Base-by-base conservation (phyloP, 37 sponge, comb jelly and placozoan genomes). In the Crambe crambe region DNA sequence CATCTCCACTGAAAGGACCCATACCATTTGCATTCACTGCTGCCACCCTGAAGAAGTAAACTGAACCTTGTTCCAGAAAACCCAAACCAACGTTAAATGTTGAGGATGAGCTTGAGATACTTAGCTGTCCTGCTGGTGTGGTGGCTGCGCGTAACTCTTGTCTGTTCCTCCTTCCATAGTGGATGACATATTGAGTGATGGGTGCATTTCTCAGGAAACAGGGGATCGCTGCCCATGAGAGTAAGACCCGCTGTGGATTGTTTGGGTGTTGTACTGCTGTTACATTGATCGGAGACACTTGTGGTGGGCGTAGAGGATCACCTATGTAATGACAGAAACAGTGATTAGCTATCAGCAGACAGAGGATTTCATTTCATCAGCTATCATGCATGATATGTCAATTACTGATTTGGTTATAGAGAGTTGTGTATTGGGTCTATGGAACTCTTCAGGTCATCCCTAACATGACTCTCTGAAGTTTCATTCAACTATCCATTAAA, bases 1-100 rank as follows among this genome's bases (percentile, higher is more conserved):
- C 4, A 60, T 25, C 25, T 21, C 27, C 27, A 60, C 61, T 60
- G 25, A 60, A 60, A 25, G 61, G 61, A 60, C 61, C 61, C 61
- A 60, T 3, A 4, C 61, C 61, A 60, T 60, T 60, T 22, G 17
- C 61, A 60, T 60, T 60, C 25, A 21, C 27, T 4, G 61, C 61
- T 21, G 61, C 61, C 4, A 60, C 61, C 17, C 61, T 60, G 61
- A 60, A 60, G 61, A 60, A 60, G 17, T 60, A 60, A 4, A 60
- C 5, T 4, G 27, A 9, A 5, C 61, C 61, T 60, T 60, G 61
- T 21, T n/a, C 61, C 61, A 60, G 17, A 22, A 60, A 60, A n/a
- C 61, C 61, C 61, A 60, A 25, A 20, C 61, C 61, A 26, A 22
- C 17, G 5, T 9, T 9, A 20, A 26, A 5, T 21, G 61, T n/a